A percentile compares a stretch with the other conserved stretches of the same genome.
Conservation (phyloP, 2,113 vertebrate species). For the Rhea americana region DNA sequence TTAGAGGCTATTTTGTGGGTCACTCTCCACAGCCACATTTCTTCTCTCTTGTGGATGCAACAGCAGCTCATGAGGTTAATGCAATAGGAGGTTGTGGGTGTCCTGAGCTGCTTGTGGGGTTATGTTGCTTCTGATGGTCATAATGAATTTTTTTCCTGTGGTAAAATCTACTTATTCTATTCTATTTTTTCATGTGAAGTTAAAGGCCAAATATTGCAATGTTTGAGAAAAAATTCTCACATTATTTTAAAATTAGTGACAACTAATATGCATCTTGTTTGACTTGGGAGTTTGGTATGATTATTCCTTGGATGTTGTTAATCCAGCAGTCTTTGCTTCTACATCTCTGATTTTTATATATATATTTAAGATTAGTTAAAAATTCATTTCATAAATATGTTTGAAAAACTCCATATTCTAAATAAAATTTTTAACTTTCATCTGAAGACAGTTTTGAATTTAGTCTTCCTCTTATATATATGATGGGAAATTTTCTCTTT, state of each 20-base stretch:
- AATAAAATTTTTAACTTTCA: neutral
- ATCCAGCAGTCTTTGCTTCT: neutral
- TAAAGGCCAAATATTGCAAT: neutral
- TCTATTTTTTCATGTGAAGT: neutral
- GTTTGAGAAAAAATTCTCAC: neutral
- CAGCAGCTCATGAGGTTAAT: neutral
- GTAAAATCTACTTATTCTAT: neutral
- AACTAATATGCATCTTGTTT: neutral
- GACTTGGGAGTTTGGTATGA: neutral
- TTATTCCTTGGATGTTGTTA: neutral
- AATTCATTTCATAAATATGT: neutral
- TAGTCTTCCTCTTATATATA: neutral
- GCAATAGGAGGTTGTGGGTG: neutral
- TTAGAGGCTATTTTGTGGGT: neutral
- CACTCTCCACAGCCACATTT: neutral
- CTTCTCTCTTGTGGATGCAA: neutral
- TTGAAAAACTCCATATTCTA: neutral
- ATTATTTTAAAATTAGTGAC: constrained; percentile 10
- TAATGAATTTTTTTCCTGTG: neutral
- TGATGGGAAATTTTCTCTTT: neutral
- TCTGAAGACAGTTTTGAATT: neutral
- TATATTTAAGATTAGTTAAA: neutral
- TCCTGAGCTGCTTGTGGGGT: neutral
- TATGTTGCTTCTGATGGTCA: neutral
- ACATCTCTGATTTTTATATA: neutral